These are phyloP conservation scores for Chamaetylas fuelleborni DNA, from an alignment of 2,113 vertebrate species.

Conservation along the genomic window DNA sequence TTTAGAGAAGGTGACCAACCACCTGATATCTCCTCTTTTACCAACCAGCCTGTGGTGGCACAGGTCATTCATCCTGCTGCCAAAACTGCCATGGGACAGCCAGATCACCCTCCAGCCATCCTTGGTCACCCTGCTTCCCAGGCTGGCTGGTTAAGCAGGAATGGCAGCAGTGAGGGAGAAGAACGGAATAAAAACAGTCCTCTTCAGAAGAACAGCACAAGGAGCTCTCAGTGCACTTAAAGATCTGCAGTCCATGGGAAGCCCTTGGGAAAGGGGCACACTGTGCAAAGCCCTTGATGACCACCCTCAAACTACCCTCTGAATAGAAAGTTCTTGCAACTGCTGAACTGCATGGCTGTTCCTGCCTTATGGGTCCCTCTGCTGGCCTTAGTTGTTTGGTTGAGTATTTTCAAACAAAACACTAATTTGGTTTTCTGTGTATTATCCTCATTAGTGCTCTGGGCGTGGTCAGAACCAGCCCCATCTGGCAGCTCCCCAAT, in stretches of 20 bases:
- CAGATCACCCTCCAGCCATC: background rate
- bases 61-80: background rate
- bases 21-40: background rate
- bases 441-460: background rate
- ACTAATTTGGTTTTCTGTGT: background rate
- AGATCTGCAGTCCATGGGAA: background rate
- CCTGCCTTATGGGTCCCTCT: constrained; percentile 36
- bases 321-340: background rate
- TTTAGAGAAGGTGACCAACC: background rate
- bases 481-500: background rate
- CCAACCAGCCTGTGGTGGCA: background rate
- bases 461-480: background rate
- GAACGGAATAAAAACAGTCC: background rate
- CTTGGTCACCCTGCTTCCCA: background rate
- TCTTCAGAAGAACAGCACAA: background rate
- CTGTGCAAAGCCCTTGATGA: background rate
- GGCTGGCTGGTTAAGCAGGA: background rate
- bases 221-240: background rate
- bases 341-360: background rate
- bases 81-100: background rate
- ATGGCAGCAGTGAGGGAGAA: accelerated
- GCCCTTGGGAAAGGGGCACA: background rate
- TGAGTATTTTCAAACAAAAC: background rate
- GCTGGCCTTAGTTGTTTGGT: background rate
- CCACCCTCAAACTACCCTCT: background rate